phyloP scores from a whole-genome alignment of 37 sponge, comb jelly and placozoan species.

The Dysidea cf. avara region DNA sequence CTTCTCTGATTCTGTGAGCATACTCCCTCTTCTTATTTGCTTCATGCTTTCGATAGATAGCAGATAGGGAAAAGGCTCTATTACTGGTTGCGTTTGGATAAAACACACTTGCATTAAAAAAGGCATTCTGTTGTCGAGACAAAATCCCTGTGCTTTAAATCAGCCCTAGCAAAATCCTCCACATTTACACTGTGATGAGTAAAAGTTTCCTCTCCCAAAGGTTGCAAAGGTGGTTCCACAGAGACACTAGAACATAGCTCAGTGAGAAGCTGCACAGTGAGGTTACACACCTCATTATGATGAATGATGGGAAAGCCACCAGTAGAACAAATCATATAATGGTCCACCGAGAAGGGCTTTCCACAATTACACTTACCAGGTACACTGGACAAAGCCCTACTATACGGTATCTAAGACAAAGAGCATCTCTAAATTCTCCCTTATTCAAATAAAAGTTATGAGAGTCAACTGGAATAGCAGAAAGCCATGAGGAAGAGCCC shows the following conservation, averaged over 20 bases:
- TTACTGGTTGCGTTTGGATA: slow-evolving; percentile 16
- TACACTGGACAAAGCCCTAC: not conserved
- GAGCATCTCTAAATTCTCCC: slow-evolving; percentile 15
- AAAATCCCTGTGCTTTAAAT: not conserved
- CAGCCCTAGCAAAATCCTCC: slow-evolving; percentile 1
- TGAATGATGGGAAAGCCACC: slow-evolving; percentile 11
- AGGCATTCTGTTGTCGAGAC: not conserved
- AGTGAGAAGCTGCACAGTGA: slow-evolving; percentile 2
- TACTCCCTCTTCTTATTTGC: slow-evolving; percentile 12
- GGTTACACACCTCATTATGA: slow-evolving; percentile 15
- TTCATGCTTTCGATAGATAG: slow-evolving; percentile 12
- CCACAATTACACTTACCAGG: not conserved
- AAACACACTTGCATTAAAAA: slow-evolving; percentile 11
- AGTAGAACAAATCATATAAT: slow-evolving; percentile 2
- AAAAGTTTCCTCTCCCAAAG: too few species aligned
- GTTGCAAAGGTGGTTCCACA: too few species aligned
- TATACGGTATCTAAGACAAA: slow-evolving; percentile 17
- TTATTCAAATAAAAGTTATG: slow-evolving; percentile 14
- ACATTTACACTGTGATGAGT: too few species aligned
- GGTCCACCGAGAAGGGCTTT: slow-evolving; percentile 7
- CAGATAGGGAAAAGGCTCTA: not conserved
- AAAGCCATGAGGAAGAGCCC: slow-evolving; percentile 17
- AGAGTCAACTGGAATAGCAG: slow-evolving; percentile 1
- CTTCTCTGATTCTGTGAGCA: not conserved
- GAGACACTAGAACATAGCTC: slow-evolving; percentile 13